phyloP scores from a whole-genome alignment of 2,888 invertebrate genomes.

The Cyclophora albipunctata region DNA sequence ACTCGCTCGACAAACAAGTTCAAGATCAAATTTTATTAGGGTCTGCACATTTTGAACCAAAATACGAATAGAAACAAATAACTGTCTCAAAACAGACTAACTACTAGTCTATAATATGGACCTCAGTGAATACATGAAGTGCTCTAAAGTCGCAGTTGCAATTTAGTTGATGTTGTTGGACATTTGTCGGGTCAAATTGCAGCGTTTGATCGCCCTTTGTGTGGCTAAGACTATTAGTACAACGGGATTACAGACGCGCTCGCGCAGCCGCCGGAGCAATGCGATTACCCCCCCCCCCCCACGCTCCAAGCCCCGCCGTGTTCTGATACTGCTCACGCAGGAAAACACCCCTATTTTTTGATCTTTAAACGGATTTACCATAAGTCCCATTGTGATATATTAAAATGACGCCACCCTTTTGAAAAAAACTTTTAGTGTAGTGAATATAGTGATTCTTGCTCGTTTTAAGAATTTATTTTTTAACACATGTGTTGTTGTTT shows the following conservation, averaged over 20 bases:
- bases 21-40: no score
- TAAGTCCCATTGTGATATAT: slow-evolving; percentile 20
- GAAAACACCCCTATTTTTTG: slow-evolving; percentile 34
- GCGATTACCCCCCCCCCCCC: slow-evolving; percentile 43
- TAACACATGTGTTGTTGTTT: no score
- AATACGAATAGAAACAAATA: no score
- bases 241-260: slow-evolving; percentile 63
- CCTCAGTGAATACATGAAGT: no score
- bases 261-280: slow-evolving; percentile 56
- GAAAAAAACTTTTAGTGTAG: neutral
- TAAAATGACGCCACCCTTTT: slow-evolving; percentile 23
- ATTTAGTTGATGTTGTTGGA: slow-evolving; percentile 18
- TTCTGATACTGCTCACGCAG: slow-evolving; percentile 5
- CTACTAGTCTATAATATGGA: no score
- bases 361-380: slow-evolving; percentile 47
- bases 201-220: slow-evolving; percentile 68
- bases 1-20: no score
- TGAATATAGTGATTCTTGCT: neutral
- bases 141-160: no score
- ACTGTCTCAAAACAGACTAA: no score
- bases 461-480: no score
- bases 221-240: slow-evolving; percentile 65
- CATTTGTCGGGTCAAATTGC: slow-evolving; percentile 68
- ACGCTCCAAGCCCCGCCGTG: slow-evolving; percentile 18
- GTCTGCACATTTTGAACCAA: no score